Evolutionary conservation across 2,888 invertebrate species (phyloP).

Genomic region (Mamestra brassicae): DNA sequence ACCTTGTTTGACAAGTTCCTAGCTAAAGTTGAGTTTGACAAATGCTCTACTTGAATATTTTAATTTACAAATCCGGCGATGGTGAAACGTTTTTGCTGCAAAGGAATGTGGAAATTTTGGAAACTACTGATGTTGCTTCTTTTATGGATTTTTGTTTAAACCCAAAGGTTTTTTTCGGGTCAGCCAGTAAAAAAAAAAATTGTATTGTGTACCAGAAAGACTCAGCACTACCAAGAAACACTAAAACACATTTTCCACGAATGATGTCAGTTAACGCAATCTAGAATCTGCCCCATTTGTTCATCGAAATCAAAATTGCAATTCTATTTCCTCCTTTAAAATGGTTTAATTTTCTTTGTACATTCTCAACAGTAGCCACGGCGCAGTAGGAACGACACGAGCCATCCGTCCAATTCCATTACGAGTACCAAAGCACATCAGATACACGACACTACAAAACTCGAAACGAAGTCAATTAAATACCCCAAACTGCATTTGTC

Average conservation of each 20-base stretch:
- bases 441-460: conserved; percentile 55
- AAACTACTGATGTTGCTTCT: no score
- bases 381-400: conserved; percentile 21
- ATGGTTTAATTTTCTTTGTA: not conserved
- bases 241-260: not conserved
- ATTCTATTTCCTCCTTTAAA: not conserved
- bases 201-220: not conserved
- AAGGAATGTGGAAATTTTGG: no score
- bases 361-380: not conserved
- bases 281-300: not conserved
- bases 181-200: not conserved
- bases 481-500: conserved; percentile 78
- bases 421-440: conserved; percentile 40
- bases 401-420: conserved; percentile 40
- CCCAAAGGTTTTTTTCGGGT: no score
- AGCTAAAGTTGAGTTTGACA: no score
- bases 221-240: not conserved
- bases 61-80: no score
- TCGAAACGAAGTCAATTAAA: conserved; percentile 78
- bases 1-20: no score
- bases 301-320: not conserved
- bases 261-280: not conserved
- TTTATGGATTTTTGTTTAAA: no score
- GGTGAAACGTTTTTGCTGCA: no score
- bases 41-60: no score